Evolutionary conservation across 1,140 invertebrate genomes (phyloP).

Genomic region (Mamestra configurata): DNA sequence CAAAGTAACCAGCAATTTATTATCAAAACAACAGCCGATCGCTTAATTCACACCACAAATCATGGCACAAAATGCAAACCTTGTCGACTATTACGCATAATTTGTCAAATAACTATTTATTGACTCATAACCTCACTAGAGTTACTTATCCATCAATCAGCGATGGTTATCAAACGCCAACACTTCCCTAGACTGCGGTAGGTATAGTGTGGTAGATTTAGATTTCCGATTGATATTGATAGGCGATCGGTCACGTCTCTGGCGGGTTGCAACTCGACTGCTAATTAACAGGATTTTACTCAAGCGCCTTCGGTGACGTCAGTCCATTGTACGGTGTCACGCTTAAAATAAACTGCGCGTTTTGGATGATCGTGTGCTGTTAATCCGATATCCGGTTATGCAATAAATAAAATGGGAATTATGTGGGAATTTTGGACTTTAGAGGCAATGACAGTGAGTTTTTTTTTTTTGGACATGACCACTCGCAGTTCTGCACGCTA

Average conservation of each 20-base stretch:
- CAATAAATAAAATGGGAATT: conserved; percentile 15
- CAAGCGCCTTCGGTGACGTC: conserved; percentile 68
- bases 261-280: conserved; percentile 63
- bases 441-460: too few species aligned
- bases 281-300: conserved; percentile 69
- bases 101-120: conserved; percentile 43
- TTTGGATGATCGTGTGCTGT: conserved; percentile 16
- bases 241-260: conserved; percentile 73
- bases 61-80: conserved; percentile 14
- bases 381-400: conserved; percentile 40
- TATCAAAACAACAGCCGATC: conserved; percentile 1
- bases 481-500: too few species aligned
- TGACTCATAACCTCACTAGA: conserved; percentile 32
- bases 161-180: conserved; percentile 51
- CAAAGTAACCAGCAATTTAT: neutral
- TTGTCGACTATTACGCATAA: conserved; percentile 8
- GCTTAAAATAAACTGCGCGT: conserved; percentile 45
- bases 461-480: too few species aligned
- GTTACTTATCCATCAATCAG: conserved; percentile 40
- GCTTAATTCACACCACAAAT: conserved; percentile 21
- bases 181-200: conserved; percentile 71
- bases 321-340: conserved; percentile 58
- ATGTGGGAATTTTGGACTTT: neutral
- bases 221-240: conserved; percentile 71
- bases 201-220: conserved; percentile 66